These are phyloP conservation scores for Todus mexicanus DNA, from an alignment of 2,797 vertebrate genomes.

Conservation along the genomic window DNA sequence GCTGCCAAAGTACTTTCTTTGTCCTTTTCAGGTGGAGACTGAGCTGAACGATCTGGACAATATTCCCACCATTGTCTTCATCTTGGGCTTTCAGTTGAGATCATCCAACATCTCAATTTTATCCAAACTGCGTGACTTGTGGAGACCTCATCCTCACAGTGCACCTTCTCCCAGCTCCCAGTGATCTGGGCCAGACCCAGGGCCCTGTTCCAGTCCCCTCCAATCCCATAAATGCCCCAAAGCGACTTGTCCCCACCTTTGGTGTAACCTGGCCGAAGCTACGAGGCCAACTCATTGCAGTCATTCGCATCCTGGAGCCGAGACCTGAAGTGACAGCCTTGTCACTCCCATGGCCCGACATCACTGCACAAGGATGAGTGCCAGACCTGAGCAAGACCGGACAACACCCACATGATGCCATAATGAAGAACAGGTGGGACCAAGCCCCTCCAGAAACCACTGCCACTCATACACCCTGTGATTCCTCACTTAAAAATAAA, in stretches of 20 bases:
- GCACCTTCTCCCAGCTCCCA: not conserved
- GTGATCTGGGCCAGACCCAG: not conserved
- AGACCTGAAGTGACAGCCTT: not conserved
- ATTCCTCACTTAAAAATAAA: not conserved
- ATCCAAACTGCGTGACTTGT: not conserved
- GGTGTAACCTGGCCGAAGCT: not conserved
- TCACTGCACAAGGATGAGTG: not conserved
- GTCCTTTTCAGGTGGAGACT: not conserved
- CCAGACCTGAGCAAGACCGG: not conserved
- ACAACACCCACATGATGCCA: not conserved
- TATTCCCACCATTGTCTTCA: not conserved
- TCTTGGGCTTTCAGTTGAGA: not conserved
- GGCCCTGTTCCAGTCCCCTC: not conserved
- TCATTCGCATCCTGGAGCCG: not conserved
- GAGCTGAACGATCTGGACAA: not conserved
- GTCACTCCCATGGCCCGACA: not conserved
- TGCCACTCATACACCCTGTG: not conserved
- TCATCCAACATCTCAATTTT: not conserved
- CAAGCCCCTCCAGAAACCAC: not conserved
- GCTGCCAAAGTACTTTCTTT: not conserved
- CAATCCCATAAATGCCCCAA: not conserved
- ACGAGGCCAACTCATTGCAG: not conserved
- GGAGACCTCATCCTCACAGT: not conserved
- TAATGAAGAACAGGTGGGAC: not conserved
- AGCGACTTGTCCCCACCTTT: not conserved